Conservation (phyloP, 2,113 vertebrate species). For the Haemorhous mexicanus region DNA sequence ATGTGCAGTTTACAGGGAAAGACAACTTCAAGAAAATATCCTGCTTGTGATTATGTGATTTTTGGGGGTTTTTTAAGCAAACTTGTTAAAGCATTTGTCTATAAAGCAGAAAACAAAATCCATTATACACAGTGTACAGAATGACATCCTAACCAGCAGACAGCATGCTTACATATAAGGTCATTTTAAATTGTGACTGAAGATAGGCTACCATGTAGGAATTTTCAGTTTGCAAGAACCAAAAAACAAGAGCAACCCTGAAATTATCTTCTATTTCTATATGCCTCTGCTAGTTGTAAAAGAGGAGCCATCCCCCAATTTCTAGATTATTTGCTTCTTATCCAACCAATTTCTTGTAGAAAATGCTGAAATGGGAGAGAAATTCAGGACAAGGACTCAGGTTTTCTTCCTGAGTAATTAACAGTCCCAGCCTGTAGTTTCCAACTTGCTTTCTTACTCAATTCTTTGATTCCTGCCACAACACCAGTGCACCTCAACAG, state of each 20-base stretch:
- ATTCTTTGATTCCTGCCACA: background rate
- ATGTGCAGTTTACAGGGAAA: background rate
- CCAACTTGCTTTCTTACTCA: background rate
- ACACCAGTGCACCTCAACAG: background rate
- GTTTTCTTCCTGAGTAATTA: background rate
- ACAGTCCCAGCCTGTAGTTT: background rate
- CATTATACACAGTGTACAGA: background rate
- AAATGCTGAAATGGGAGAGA: background rate
- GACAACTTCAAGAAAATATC: background rate
- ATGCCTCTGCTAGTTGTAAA: background rate
- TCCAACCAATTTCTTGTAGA: background rate
- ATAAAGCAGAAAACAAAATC: background rate
- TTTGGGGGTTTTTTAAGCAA: background rate
- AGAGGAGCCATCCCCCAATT: background rate
- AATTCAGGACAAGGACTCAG: background rate
- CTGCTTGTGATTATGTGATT: background rate
- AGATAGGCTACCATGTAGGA: background rate
- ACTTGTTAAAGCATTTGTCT: background rate
- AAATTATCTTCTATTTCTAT: background rate
- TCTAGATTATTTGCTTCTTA: background rate
- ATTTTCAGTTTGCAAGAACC: background rate
- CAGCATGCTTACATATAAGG: accelerated
- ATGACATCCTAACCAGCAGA: background rate
- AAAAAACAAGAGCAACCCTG: background rate
- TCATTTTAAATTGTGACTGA: background rate